Evolutionary conservation across 2,888 invertebrate genomes (phyloP), one percentile per base, ranked within the genome.

Genomic region (Microchrysa polita): DNA sequence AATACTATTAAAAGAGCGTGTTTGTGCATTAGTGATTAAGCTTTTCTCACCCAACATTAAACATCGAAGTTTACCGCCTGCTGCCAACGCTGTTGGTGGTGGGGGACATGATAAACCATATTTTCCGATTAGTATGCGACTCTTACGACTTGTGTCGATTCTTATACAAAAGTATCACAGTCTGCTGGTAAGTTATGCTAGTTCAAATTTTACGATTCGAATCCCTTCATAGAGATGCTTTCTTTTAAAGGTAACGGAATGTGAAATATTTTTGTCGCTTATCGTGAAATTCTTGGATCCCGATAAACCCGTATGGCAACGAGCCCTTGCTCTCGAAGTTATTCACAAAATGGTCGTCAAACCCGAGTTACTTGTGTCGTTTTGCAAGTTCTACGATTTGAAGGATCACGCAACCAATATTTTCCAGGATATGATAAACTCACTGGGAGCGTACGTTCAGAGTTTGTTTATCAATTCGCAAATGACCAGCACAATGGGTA

Each of bases 31-130:
- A 79, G 95, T 99, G n/a, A 98, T 99, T 78, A 95, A 97, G 84
- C 87, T 99, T 75, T 98, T 99, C 84, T 98, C 98, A 23, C 98
- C 98, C 12, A 98, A 97, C 83, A 94, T 98, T n/a, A 98, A 98
- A 82, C 96, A 96, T 85, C 91, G 96, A 61, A 85, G 85, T 20
- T 83, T 86, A 73, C 78, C 82, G 48, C 78, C 82, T 44, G 82
- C 81, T 2, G 79, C 80, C 5, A 89, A 88, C 78, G 86, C 88
- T 73, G 89, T 89, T 80, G 89, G 90, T 78, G 88, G 90, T 22
- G 88, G 89, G 9, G 87, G 91, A 22, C 87, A 90, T 63, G 97
- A 97, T 82, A 94, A 96, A 77, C 98, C 98, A 0, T 96, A 95
- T 86, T 98, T 97, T 87, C 97, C 98, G 1, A 96, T 98, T 80